These are phyloP conservation scores for Amiota mariae DNA, from an alignment of 2,888 invertebrate genomes.

Conservation along the genomic window DNA sequence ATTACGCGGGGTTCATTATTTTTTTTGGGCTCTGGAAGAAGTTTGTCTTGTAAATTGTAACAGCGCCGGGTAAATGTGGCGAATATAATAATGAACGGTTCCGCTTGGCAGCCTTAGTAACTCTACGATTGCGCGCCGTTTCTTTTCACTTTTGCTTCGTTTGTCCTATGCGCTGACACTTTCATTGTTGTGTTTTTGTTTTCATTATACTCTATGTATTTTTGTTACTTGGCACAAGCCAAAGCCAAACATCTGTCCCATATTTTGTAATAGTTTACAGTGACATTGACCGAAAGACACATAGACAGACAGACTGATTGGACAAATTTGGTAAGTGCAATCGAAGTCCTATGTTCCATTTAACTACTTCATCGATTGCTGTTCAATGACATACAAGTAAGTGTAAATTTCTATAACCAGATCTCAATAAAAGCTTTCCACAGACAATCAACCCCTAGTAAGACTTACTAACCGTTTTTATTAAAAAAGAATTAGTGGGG, in stretches of 20 bases:
- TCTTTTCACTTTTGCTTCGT: conserved; percentile 33
- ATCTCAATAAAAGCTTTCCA: conserved; percentile 33
- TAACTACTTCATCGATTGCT: too few relatives aligned
- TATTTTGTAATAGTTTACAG: conserved; percentile 64
- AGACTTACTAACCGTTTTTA: neutral
- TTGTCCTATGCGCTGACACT: conserved; percentile 37
- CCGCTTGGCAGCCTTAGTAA: conserved; percentile 55
- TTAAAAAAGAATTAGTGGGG: neutral
- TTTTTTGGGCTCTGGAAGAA: conserved; percentile 35
- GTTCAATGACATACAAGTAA: too few relatives aligned
- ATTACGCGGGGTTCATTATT: conserved; percentile 58
- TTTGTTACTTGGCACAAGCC: conserved; percentile 59
- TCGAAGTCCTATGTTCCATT: neutral
- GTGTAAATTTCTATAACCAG: too few relatives aligned
- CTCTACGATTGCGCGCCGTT: conserved; percentile 39
- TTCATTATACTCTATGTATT: neutral
- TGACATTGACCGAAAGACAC: conserved; percentile 39
- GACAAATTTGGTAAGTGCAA: conserved; percentile 61
- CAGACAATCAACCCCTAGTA: conserved; percentile 24
- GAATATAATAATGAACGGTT: conserved; percentile 54
- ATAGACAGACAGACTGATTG: conserved; percentile 35
- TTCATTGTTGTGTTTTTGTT: conserved; percentile 54
- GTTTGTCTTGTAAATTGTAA: conserved; percentile 51
- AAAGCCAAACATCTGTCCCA: conserved; percentile 63
- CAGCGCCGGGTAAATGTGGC: conserved; percentile 57